phyloP scores from a whole-genome alignment of 2,113 vertebrate species.

The Scophthalmus maximus region DNA sequence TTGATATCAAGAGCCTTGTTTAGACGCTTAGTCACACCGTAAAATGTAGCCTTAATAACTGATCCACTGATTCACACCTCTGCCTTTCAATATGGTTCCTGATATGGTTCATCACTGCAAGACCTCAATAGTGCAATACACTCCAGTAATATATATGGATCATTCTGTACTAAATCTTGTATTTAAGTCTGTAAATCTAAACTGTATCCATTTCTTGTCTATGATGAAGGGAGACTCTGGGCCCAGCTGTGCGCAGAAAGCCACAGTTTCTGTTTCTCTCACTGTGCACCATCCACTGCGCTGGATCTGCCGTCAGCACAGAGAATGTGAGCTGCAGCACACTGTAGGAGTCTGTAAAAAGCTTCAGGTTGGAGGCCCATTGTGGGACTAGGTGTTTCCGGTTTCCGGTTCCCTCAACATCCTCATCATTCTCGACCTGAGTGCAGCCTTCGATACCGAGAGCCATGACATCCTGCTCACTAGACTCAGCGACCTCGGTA shows the following conservation, averaged over 20 bases:
- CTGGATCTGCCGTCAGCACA: constrained; percentile 58
- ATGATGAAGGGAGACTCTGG: neutral
- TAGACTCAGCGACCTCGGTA: no score
- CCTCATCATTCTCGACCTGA: no score
- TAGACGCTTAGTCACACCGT: neutral
- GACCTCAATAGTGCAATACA: neutral
- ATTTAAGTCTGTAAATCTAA: neutral
- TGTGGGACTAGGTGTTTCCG: constrained; percentile 65
- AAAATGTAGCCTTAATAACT: neutral
- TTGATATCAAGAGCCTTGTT: neutral
- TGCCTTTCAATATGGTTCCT: neutral
- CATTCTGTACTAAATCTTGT: neutral
- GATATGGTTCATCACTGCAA: neutral
- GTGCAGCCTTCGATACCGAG: no score
- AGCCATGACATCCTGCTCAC: no score
- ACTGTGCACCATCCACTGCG: constrained; percentile 9
- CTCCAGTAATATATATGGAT: no score
- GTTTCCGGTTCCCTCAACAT: no score
- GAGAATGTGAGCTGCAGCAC: constrained; percentile 63
- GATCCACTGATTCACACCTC: neutral
- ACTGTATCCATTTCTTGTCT: neutral
- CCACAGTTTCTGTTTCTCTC: neutral
- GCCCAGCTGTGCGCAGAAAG: neutral
- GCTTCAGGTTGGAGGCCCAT: constrained; percentile 60
- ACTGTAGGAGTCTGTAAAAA: constrained; percentile 74